Conservation (phyloP, 2,797 vertebrate species). For the Gorsachius magnificus region DNA sequence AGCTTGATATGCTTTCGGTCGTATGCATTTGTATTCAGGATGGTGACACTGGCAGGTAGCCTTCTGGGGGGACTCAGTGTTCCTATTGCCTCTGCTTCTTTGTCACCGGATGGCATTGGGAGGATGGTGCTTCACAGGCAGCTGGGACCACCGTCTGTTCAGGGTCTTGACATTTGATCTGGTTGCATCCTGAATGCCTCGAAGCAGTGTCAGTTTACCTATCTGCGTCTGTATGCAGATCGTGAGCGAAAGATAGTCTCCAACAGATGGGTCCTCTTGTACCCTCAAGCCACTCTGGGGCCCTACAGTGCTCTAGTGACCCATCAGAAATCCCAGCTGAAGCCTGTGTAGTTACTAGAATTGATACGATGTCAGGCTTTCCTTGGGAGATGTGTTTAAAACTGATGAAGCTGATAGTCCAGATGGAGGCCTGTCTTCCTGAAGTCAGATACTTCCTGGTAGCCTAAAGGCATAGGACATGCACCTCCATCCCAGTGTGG, state of each 20-base stretch:
- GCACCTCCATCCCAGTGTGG: neutral
- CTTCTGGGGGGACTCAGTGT: neutral
- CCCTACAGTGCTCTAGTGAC: neutral
- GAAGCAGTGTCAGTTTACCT: neutral
- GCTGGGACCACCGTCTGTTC: conserved; percentile 33
- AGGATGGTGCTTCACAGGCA: neutral
- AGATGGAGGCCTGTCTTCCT: neutral
- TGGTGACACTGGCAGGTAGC: neutral
- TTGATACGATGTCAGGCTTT: neutral
- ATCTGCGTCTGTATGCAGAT: neutral
- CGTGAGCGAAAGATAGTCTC: neutral
- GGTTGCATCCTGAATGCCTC: neutral
- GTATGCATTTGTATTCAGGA: neutral
- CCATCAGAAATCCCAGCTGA: neutral
- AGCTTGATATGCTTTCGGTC: accelerated
- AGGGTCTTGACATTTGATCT: neutral
- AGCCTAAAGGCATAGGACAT: neutral
- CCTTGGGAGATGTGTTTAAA: neutral
- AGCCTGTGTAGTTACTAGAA: neutral
- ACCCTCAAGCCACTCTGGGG: neutral
- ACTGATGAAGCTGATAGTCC: neutral
- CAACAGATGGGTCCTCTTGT: neutral
- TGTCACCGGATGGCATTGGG: neutral
- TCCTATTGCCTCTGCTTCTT: neutral
- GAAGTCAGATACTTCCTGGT: neutral